A percentile compares a stretch with the other conserved stretches of the same genome.
phyloP scores from a whole-genome alignment of 2,888 invertebrate genomes.

The Syritta pipiens region DNA sequence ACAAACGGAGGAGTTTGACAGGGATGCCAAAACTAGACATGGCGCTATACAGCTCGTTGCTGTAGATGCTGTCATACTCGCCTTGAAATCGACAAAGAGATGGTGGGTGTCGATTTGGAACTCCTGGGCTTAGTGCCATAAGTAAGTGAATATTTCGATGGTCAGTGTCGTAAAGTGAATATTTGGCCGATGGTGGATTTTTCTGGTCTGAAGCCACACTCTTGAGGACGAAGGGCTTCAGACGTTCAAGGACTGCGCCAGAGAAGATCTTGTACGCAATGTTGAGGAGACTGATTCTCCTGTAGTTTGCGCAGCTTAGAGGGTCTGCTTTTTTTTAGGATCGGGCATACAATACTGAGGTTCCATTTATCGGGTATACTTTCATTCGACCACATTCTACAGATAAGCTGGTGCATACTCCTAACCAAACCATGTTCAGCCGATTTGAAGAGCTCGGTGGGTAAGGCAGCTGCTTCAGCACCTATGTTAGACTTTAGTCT shows the following conservation, averaged over 20 bases:
- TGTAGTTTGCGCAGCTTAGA: neutral
- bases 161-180: too few relatives aligned
- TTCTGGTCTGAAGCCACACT: too few relatives aligned
- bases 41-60: neutral
- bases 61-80: neutral
- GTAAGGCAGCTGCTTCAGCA: too few relatives aligned
- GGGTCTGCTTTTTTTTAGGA: neutral
- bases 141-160: too few relatives aligned
- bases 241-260: too few relatives aligned
- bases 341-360: neutral
- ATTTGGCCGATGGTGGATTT: too few relatives aligned
- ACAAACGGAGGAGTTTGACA: too few relatives aligned
- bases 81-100: slow-evolving; percentile 1
- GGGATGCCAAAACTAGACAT: neutral
- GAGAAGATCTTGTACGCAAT: too few relatives aligned
- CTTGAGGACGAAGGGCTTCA: too few relatives aligned
- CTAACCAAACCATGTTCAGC: neutral
- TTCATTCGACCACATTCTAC: neutral
- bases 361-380: neutral
- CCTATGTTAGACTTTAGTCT: too few relatives aligned
- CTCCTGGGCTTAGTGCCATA: too few relatives aligned
- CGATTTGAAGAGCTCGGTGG: too few relatives aligned
- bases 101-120: neutral
- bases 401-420: neutral
- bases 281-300: neutral